phyloP scores from a whole-genome alignment of 2,888 invertebrate species.

The Resseliella maxima region DNA sequence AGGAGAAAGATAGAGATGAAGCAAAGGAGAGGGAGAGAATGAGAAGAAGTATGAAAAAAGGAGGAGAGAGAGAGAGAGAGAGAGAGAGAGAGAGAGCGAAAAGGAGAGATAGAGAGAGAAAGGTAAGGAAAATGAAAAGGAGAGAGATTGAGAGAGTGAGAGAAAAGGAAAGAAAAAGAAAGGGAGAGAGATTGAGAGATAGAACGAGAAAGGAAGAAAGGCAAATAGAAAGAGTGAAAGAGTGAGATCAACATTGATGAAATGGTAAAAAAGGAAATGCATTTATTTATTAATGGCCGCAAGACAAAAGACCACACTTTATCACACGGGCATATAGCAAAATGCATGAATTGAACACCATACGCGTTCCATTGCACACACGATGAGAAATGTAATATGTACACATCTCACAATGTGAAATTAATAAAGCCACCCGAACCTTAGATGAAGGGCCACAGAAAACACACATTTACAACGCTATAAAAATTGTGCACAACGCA shows the following conservation, averaged over 20 bases:
- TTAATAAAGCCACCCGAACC: slow-evolving; percentile 46
- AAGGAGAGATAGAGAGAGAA: too few species aligned
- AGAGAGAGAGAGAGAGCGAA: too few species aligned
- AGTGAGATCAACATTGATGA: not conserved
- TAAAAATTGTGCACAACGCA: slow-evolving; percentile 12
- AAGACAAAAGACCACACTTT: slow-evolving; percentile 50
- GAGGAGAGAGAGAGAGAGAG: too few species aligned
- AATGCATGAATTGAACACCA: not conserved
- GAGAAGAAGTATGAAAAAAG: too few species aligned
- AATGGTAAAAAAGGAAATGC: slow-evolving; percentile 6
- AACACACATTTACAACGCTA: not conserved
- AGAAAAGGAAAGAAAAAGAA: too few species aligned
- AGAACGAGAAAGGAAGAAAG: not conserved
- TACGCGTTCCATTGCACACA: slow-evolving; percentile 12
- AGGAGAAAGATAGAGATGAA: too few species aligned
- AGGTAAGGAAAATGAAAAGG: too few species aligned
- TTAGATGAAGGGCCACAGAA: not conserved
- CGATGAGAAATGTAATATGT: not conserved
- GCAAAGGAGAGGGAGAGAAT: too few species aligned
- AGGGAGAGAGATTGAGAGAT: too few species aligned
- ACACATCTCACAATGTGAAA: slow-evolving; percentile 49
- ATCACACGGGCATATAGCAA: not conserved
- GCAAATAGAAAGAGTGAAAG: not conserved
- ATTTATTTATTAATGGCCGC: slow-evolving; percentile 37
- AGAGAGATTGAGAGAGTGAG: too few species aligned